Evolutionary conservation across 2,888 invertebrate genomes (phyloP).

Genomic region (Choreutis nemorana): DNA sequence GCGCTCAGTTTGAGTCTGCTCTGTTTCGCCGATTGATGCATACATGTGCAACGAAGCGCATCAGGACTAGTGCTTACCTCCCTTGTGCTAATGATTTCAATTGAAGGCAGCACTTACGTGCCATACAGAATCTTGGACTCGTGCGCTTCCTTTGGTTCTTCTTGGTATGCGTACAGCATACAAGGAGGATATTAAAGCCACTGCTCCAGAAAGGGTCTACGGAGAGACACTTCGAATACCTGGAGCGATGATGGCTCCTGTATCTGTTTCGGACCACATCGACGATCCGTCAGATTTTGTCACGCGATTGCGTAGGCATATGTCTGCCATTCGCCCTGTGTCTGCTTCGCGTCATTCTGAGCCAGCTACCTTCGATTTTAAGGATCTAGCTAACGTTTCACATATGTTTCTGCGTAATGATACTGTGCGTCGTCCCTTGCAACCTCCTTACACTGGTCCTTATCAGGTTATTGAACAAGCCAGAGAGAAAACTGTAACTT

Average conservation of each 20-base stretch:
- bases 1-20: constrained; percentile 14
- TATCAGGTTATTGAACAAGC: constrained; percentile 2
- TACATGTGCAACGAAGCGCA: constrained; percentile 2
- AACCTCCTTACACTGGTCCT: constrained; percentile 10
- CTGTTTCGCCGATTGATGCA: constrained; percentile 8
- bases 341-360: constrained; percentile 5
- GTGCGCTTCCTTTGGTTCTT: constrained; percentile 8
- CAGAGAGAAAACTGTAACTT: constrained; percentile 6
- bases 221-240: constrained; percentile 10
- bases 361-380: constrained; percentile 4
- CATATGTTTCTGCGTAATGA: constrained; percentile 8
- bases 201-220: constrained; percentile 8
- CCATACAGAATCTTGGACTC: constrained; percentile 12
- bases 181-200: constrained; percentile 9
- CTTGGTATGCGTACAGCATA: constrained; percentile 9
- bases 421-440: constrained; percentile 7
- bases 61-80: constrained; percentile 7
- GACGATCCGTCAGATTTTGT: constrained; percentile 1
- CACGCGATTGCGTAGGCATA: constrained; percentile 1
- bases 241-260: constrained; percentile 4
- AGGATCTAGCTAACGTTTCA: constrained; percentile 3
- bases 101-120: constrained; percentile 16
- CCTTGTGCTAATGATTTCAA: constrained; percentile 5
- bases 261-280: too few species aligned
- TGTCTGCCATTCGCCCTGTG: constrained; percentile 3